Conservation (phyloP, 2,113 vertebrate genomes). For the Myiopsitta monachus region DNA sequence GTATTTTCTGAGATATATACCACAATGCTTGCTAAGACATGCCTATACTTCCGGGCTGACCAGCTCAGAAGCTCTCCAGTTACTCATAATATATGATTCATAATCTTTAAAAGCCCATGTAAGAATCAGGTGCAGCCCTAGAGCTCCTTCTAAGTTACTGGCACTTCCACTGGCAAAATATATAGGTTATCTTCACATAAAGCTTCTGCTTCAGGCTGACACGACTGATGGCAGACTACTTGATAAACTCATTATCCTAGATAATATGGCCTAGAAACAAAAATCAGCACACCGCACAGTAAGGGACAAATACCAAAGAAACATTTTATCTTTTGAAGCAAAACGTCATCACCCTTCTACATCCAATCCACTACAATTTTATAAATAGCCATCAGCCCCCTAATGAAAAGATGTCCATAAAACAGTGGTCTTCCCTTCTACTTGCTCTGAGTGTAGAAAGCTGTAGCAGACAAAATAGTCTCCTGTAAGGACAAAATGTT, state of each 20-base stretch:
- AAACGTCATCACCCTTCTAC: not conserved
- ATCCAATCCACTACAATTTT: not conserved
- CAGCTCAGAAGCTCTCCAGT: not conserved
- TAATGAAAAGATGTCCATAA: not conserved
- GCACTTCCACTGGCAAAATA: not conserved
- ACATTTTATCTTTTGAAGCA: not conserved
- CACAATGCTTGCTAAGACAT: not conserved
- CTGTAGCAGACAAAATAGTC: not conserved
- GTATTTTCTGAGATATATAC: not conserved
- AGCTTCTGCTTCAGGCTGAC: not conserved
- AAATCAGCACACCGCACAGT: not conserved
- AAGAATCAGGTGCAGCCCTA: not conserved
- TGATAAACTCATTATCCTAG: not conserved
- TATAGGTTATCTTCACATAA: not conserved
- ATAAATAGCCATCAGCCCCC: not conserved
- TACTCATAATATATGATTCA: not conserved
- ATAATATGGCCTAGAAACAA: not conserved
- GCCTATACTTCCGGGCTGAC: not conserved
- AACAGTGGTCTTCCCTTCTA: not conserved
- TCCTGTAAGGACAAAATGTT: not conserved
- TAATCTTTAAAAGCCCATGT: not conserved
- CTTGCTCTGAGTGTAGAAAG: not conserved
- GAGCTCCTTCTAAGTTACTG: not conserved
- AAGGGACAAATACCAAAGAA: not conserved
- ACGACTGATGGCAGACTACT: not conserved